A percentile compares a stretch with the other conserved stretches of the same genome.
Conservation (phyloP, 2,888 invertebrate genomes). For the Ophioninae sp. region DNA sequence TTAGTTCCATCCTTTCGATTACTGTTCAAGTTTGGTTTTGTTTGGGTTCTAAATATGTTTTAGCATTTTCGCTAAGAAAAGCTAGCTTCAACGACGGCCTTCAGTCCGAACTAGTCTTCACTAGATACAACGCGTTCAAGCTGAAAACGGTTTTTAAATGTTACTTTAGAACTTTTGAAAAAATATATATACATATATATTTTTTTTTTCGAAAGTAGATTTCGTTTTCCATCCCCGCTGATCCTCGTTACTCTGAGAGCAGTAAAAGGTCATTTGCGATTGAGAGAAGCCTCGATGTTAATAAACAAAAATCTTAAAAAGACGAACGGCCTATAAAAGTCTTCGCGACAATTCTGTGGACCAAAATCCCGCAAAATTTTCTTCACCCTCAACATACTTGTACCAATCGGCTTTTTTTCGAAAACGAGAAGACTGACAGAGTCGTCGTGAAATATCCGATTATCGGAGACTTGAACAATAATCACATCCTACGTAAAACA, state of each 20-base stretch:
- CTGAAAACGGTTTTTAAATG: no score
- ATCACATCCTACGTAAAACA: slow-evolving; percentile 17
- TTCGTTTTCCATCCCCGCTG: slow-evolving; percentile 10
- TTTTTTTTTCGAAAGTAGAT: slow-evolving; percentile 50
- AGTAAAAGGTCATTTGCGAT: slow-evolving; percentile 17
- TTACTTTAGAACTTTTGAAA: no score
- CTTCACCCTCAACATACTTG: background rate
- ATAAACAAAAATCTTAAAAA: slow-evolving; percentile 12
- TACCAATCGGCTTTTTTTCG: background rate
- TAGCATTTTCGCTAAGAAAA: no score
- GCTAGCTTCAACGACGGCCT: no score
- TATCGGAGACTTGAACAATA: slow-evolving; percentile 3
- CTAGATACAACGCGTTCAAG: no score
- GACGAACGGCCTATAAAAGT: slow-evolving; percentile 47
- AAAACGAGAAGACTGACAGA: background rate
- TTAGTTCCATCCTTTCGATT: no score
- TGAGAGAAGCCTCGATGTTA: background rate
- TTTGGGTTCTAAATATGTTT: no score
- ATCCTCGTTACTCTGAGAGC: slow-evolving; percentile 5
- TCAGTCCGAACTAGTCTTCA: no score
- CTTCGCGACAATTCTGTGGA: slow-evolving; percentile 39
- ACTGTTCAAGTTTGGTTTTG: no score
- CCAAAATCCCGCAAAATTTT: slow-evolving; percentile 49
- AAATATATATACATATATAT: background rate
- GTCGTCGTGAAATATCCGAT: slow-evolving; percentile 10